phyloP scores from a whole-genome alignment of 2,888 invertebrate genomes.

The Acleris laterana region DNA sequence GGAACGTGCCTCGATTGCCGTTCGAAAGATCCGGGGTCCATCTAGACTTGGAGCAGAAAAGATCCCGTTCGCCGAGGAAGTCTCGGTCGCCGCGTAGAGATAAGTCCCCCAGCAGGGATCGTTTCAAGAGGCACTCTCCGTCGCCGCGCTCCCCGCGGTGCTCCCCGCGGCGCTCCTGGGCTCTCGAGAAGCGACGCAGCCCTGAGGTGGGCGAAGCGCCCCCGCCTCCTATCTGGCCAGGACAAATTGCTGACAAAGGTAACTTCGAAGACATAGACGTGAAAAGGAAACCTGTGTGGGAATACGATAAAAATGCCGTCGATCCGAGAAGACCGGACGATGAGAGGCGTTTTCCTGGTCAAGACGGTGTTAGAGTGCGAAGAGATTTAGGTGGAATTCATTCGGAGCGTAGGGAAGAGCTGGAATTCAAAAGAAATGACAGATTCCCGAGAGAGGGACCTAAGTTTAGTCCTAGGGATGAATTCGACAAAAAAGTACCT shows the following conservation, averaged over 20 bases:
- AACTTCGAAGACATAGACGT: slow-evolving; percentile 37
- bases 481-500: slow-evolving; percentile 7
- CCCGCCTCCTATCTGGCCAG: slow-evolving; percentile 72
- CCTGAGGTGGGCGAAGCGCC: slow-evolving; percentile 63
- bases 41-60: slow-evolving; percentile 42
- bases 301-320: slow-evolving; percentile 38
- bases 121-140: slow-evolving; percentile 64
- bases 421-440: slow-evolving; percentile 41
- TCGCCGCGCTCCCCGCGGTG: slow-evolving; percentile 68
- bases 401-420: slow-evolving; percentile 37
- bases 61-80: slow-evolving; percentile 49
- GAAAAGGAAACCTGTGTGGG: slow-evolving; percentile 41
- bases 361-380: slow-evolving; percentile 37
- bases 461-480: slow-evolving; percentile 26
- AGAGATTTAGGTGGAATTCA: slow-evolving; percentile 35
- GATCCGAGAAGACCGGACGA: slow-evolving; percentile 16
- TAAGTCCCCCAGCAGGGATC: slow-evolving; percentile 64
- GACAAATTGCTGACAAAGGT: slow-evolving; percentile 47
- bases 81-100: slow-evolving; percentile 68
- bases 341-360: slow-evolving; percentile 24
- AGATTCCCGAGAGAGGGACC: slow-evolving; percentile 33
- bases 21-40: slow-evolving; percentile 43
- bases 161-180: slow-evolving; percentile 75
- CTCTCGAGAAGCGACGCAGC: slow-evolving; percentile 69
- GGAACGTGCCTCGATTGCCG: slow-evolving; percentile 47